phyloP scores from a whole-genome alignment of 2,888 invertebrate genomes.

The Diachrysia chrysitis region DNA sequence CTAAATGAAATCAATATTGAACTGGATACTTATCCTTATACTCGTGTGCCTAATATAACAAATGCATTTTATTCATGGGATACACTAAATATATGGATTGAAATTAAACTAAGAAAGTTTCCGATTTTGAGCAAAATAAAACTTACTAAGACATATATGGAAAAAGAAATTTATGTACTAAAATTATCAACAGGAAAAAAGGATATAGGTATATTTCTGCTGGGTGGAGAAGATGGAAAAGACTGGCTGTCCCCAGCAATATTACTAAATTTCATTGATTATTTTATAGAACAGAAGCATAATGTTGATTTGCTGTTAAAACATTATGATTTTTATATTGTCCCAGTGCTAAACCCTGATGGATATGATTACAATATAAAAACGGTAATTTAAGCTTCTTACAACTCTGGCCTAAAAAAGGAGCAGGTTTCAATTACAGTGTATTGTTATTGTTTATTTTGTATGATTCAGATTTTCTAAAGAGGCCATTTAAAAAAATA shows the following conservation, averaged over 20 bases:
- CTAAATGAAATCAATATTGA: background rate
- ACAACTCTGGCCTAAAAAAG: background rate
- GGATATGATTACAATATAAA: conserved; percentile 76
- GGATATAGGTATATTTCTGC: conserved; percentile 72
- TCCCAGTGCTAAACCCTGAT: conserved; percentile 83
- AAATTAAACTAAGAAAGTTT: conserved; percentile 56
- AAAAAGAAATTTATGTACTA: conserved; percentile 72
- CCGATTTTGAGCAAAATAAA: conserved; percentile 63
- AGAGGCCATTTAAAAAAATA: no score
- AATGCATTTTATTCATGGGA: conserved; percentile 65
- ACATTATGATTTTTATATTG: conserved; percentile 75
- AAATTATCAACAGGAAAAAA: conserved; percentile 67
- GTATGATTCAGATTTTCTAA: background rate
- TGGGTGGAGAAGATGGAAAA: conserved; percentile 80
- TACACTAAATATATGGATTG: conserved; percentile 65
- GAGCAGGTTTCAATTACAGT: background rate
- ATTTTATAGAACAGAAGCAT: conserved; percentile 60
- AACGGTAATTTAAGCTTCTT: conserved; percentile 60
- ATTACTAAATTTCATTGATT: conserved; percentile 69
- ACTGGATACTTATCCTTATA: background rate
- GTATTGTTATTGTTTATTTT: background rate
- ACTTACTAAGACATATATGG: conserved; percentile 74
- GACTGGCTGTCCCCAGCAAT: conserved; percentile 80
- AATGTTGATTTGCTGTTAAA: conserved; percentile 56
- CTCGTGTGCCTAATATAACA: conserved; percentile 30